These are phyloP conservation scores for Brachirus orientalis DNA, from an alignment of 2,113 vertebrate genomes.

Conservation along the genomic window DNA sequence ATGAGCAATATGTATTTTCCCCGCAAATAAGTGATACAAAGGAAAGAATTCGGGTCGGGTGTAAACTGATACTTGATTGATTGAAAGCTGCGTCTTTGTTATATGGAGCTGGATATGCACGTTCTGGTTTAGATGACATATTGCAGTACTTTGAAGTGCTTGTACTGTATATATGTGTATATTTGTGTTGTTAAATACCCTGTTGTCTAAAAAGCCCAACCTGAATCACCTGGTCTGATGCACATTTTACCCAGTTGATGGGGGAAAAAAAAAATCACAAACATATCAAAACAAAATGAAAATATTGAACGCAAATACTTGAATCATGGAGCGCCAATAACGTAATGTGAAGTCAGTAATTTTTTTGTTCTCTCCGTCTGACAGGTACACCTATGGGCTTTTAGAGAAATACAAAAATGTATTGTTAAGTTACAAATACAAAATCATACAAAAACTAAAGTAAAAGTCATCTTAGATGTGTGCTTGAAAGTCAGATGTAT, in stretches of 20 bases:
- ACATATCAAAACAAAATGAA: conserved; percentile 84
- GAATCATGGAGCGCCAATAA: conserved; percentile 94
- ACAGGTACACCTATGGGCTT: conserved; percentile 84
- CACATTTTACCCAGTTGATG: conserved; percentile 80
- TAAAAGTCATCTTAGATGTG: conserved; percentile 67
- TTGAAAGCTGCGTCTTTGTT: conserved; percentile 54
- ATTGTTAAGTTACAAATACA: conserved; percentile 66
- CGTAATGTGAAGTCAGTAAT: conserved; percentile 93
- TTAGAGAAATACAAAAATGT: conserved; percentile 71
- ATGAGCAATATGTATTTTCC: conserved; percentile 80
- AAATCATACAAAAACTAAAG: conserved; percentile 53
- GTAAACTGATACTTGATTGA: conserved; percentile 72
- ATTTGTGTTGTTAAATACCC: conserved; percentile 61
- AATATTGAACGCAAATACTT: conserved; percentile 96
- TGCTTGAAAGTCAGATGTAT: conserved; percentile 72
- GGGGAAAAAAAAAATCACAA: conserved; percentile 69
- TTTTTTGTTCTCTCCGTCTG: conserved; percentile 69
- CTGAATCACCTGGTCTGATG: conserved; percentile 66
- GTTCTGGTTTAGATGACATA: conserved; percentile 67
- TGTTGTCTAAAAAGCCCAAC: conserved; percentile 60
- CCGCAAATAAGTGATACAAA: conserved; percentile 71
- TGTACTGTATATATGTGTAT: conserved; percentile 62
- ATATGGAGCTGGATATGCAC: conserved; percentile 83
- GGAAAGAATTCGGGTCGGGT: conserved; percentile 56
- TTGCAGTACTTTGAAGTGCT: conserved; percentile 63